Evolutionary conservation across 1,140 invertebrate genomes (phyloP).

Genomic region (Dinoponera quadriceps): DNA sequence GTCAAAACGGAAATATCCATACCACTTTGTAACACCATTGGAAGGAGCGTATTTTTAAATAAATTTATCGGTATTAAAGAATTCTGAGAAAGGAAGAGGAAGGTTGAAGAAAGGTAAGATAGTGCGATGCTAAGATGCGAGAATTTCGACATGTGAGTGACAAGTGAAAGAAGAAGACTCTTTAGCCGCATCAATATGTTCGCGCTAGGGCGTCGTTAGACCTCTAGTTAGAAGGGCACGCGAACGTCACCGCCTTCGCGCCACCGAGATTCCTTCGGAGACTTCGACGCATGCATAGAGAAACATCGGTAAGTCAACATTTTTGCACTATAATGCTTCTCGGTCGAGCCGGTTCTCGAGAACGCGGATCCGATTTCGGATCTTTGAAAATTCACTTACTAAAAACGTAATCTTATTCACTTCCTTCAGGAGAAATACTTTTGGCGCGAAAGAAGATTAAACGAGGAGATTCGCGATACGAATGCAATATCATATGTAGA

Average conservation of each 20-base stretch:
- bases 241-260: slow-evolving; percentile 8
- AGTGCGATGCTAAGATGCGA: not conserved
- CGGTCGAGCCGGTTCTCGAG: not conserved
- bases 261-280: slow-evolving; percentile 30
- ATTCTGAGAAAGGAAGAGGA: too few species aligned
- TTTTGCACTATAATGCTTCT: not conserved
- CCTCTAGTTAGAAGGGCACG: not conserved
- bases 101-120: not conserved
- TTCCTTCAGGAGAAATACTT: too few species aligned
- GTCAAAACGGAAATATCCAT: too few species aligned
- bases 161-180: slow-evolving; percentile 27
- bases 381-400: too few species aligned
- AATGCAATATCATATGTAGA: too few species aligned
- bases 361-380: not conserved
- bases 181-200: too few species aligned
- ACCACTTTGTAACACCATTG: too few species aligned
- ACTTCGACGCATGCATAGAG: slow-evolving; percentile 58
- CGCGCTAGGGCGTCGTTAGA: not conserved
- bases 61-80: too few species aligned
- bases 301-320: slow-evolving; percentile 60
- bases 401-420: too few species aligned
- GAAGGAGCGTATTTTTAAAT: too few species aligned
- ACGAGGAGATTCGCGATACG: too few species aligned
- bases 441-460: too few species aligned
- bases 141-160: not conserved